Conservation (phyloP, 2,797 vertebrate genomes). For the Scomberomorus guttatus region DNA sequence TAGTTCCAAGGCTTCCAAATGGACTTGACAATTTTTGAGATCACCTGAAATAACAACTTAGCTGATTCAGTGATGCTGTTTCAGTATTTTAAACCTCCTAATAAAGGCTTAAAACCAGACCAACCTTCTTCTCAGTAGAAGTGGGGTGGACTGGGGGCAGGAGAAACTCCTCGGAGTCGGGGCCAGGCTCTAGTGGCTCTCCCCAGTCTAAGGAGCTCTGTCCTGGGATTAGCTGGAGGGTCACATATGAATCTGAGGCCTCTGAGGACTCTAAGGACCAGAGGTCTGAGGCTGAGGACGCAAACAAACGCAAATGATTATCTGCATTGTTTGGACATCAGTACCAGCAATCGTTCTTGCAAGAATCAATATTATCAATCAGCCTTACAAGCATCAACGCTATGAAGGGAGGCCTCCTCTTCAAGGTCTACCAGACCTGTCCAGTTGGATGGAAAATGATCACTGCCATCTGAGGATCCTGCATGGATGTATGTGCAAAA, state of each 20-base stretch:
- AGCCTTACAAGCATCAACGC: conserved; percentile 62
- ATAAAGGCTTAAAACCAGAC: not conserved
- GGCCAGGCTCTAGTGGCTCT: conserved; percentile 70
- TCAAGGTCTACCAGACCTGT: conserved; percentile 83
- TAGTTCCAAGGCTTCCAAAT: conserved; percentile 87
- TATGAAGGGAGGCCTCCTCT: conserved; percentile 58
- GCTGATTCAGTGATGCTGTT: not conserved
- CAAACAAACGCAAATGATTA: not conserved
- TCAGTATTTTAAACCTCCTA: not conserved
- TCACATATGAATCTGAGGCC: conserved; percentile 74
- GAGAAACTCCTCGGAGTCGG: conserved; percentile 73
- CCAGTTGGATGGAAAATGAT: conserved; percentile 76
- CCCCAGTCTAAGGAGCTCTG: conserved; percentile 82
- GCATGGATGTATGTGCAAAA: not conserved
- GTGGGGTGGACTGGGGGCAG: conserved; percentile 66
- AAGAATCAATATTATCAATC: conserved; percentile 11
- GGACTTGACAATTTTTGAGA: conserved; percentile 82
- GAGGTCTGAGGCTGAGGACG: conserved; percentile 69
- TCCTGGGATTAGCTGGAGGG: conserved; percentile 73
- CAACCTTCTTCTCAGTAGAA: conserved; percentile 76
- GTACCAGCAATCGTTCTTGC: conserved; percentile 1
- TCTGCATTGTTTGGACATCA: conserved; percentile 3
- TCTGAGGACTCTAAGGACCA: conserved; percentile 75
- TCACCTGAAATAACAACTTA: conserved; percentile 59
- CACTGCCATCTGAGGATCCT: conserved; percentile 34